Evolutionary conservation across 2,113 vertebrate genomes (phyloP).

Genomic region (Mormoops blainvillei): DNA sequence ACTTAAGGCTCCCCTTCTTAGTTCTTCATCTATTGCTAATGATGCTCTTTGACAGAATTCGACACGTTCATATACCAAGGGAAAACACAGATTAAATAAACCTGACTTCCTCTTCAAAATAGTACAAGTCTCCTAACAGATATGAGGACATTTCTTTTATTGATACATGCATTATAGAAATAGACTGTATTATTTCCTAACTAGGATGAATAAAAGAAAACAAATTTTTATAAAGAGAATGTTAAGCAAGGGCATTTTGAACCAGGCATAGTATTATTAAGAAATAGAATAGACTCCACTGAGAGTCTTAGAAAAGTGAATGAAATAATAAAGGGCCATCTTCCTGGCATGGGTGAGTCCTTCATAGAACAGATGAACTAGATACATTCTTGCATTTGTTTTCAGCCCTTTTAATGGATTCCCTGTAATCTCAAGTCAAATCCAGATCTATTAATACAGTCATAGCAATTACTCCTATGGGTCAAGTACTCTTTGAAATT

Average conservation of each 20-base stretch:
- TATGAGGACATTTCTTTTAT: neutral
- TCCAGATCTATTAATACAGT: neutral
- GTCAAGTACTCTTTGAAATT: neutral
- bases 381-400: neutral
- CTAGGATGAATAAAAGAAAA: neutral
- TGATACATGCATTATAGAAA: neutral
- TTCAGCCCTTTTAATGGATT: neutral
- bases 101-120: neutral
- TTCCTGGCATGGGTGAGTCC: neutral
- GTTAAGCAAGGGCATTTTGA: neutral
- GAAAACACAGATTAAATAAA: neutral
- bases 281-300: neutral
- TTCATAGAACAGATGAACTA: neutral
- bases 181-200: neutral
- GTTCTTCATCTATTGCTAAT: neutral
- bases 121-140: neutral
- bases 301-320: neutral
- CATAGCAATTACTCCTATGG: neutral
- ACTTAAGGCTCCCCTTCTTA: neutral
- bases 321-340: neutral
- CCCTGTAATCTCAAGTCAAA: neutral
- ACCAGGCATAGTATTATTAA: neutral
- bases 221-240: neutral
- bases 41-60: neutral
- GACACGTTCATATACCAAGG: neutral